Conservation (phyloP, 1,140 invertebrate genomes). For the Dinothrombium tinctorium region DNA sequence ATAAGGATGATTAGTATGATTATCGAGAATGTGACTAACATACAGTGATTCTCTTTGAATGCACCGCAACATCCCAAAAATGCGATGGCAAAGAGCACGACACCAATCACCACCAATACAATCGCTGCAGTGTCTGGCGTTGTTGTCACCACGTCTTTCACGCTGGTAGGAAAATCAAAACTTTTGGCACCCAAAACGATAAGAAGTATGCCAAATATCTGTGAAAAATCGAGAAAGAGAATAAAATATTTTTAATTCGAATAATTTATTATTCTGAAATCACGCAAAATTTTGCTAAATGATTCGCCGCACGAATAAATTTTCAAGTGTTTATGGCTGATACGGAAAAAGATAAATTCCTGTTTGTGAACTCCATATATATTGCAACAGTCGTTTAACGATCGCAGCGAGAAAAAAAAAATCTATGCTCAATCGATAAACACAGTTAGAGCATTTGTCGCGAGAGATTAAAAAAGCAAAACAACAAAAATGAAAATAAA, state of each 20-base stretch:
- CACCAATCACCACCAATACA: slow-evolving; percentile 47
- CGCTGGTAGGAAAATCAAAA: not conserved
- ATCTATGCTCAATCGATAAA: too few relatives aligned
- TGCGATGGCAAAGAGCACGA: slow-evolving; percentile 51
- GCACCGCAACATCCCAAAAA: slow-evolving; percentile 68
- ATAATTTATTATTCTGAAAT: too few relatives aligned
- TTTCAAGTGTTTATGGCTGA: too few relatives aligned
- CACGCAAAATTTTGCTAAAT: too few relatives aligned
- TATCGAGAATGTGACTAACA: slow-evolving; percentile 47
- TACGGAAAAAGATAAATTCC: too few relatives aligned
- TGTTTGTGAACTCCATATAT: too few relatives aligned
- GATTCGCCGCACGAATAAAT: not conserved
- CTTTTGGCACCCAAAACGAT: not conserved
- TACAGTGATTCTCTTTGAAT: slow-evolving; percentile 48
- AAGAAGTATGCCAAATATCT: not conserved
- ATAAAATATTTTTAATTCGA: not conserved
- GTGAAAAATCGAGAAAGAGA: not conserved
- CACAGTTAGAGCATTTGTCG: too few relatives aligned
- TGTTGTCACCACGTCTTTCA: not conserved
- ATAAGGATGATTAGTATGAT: too few relatives aligned
- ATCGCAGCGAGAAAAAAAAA: too few relatives aligned
- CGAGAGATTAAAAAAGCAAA: too few relatives aligned
- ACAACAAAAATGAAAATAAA: too few relatives aligned
- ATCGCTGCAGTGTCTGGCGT: slow-evolving; percentile 9
- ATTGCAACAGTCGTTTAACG: too few relatives aligned